Evolutionary conservation across 2,797 vertebrate species (phyloP), one percentile per base, ranked within the genome.

Genomic region (Acrocephalus scirpaceus): DNA sequence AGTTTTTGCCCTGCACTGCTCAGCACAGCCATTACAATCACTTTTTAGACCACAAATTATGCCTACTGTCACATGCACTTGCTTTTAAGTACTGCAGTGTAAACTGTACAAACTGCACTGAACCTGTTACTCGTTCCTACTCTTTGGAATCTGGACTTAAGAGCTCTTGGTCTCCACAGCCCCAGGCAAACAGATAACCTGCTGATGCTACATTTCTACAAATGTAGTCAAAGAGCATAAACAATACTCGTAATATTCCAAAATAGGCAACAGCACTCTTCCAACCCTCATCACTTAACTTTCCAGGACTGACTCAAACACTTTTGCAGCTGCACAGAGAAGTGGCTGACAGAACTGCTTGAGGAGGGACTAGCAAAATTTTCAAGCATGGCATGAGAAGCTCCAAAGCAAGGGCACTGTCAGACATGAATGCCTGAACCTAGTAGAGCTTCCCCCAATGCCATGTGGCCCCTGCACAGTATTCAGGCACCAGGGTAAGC

Each of bases 31-130:
- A 92, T 91, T 93, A 83, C 45, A 85, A 75, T 75, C 71, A 57
- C 71, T 83, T 47, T 58, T 85, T 36, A 67, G 69, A 90, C 88
- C 93, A 96, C 65, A 64, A 92, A 80, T 88, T 77, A 93, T 50
- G 21, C 29, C 57, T 77, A 32, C 65, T 71, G 65, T 77, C 92
- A 82, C 61, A 44, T 1, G 11, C n/a, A 57, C 50, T 69, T 83
- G 79, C 73, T 80, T 65, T 77, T 74, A 92, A 60, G 79, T 30
- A 77, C 50, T 71, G 50, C 53, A 54, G 45, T 27, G 34, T 53
- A 73, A 95, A 64, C 22, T 23, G 8, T 10, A 62, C 23, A 45
- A 85, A 50, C 20, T 62, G 30, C 78, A 56, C 69, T 26, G 45
- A 76, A 76, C 40, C 54, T 60, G 57, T 71, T 61, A 76, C 26